Evolutionary conservation across 2,888 invertebrate genomes (phyloP), one percentile per base, ranked within the genome.

Genomic region (Nysson spinosus): DNA sequence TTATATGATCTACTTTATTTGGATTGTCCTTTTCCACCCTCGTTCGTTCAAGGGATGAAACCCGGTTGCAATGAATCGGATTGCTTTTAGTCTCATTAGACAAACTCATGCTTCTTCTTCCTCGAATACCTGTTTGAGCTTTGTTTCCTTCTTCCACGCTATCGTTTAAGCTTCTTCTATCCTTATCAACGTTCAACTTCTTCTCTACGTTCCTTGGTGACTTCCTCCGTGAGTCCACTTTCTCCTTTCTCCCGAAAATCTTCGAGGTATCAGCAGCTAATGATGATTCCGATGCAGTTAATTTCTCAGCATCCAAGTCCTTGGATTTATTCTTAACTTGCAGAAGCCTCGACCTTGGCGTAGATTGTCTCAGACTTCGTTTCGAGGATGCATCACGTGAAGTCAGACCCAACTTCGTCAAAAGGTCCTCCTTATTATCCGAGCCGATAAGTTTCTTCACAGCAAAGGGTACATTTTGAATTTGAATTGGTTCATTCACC

Each of bases 201-300:
- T 69, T 83, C 0, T 80, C 79, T 0, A 62, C 43, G 14, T 71
- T 83, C 39, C 83, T 81, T 28, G 72, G 63, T 0, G 82, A 85
- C 39, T 83, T 84, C 42, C 80, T 79, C 40, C 78, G n/a, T 0
- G 28, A 20, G 4, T 51, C 57, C n/a, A 37, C 3, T 6, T 62
- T 72, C 12, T 74, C 75, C 11, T 65, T 67, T 22, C 39, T 74
- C 3, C 19, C 51, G 2, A 24, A 17, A 1, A 9, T 7, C n/a
- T 26, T 58, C 6, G 16, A n/a, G n/a, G n/a, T 22, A 0, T 51
- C 46, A 2, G 55, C 22, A 2, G 9, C 2, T 0, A 17, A 32
- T 0, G 34, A 61, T 0, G 55, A 26, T 1, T 62, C 62, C 5
- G 4, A 2, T 3, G 16, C 24, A 9, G 34, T 11, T 2, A 3